These are phyloP conservation scores for Diachasma alloeum DNA, from an alignment of 1,140 invertebrate species.

Conservation along the genomic window DNA sequence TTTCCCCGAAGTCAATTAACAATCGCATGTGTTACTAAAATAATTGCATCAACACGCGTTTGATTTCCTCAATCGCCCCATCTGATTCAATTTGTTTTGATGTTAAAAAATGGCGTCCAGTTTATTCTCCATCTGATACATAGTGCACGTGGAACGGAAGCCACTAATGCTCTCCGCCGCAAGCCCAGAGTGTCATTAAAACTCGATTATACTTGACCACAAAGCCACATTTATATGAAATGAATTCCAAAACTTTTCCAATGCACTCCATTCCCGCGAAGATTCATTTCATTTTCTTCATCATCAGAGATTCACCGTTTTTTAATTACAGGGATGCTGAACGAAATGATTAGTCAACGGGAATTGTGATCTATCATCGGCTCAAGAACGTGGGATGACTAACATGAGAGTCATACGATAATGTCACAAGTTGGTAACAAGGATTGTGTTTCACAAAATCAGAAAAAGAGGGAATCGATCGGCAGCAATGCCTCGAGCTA, in stretches of 20 bases:
- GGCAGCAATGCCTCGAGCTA: conserved; percentile 59
- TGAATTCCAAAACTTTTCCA: not conserved
- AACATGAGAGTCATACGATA: conserved; percentile 45
- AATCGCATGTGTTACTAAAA: not conserved
- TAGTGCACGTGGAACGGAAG: not conserved
- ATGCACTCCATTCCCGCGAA: not conserved
- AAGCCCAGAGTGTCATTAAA: not conserved
- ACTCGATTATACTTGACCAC: not conserved
- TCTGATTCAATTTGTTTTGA: not conserved
- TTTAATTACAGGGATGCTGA: not conserved
- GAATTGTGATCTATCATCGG: not conserved
- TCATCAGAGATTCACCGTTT: too few relatives aligned
- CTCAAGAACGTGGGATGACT: conserved; percentile 3
- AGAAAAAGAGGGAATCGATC: conserved; percentile 55
- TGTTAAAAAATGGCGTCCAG: not conserved
- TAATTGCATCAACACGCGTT: not conserved
- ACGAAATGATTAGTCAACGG: not conserved
- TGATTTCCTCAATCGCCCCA: not conserved
- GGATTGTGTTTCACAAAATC: conserved; percentile 44
- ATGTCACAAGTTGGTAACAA: conserved; percentile 52
- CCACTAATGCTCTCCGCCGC: not conserved
- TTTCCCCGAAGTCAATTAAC: too few relatives aligned
- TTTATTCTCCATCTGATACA: not conserved
- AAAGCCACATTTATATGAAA: not conserved
- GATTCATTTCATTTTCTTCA: not conserved